These are phyloP conservation scores for Desoria tigrina DNA, from an alignment of 2,888 invertebrate genomes.

Conservation along the genomic window DNA sequence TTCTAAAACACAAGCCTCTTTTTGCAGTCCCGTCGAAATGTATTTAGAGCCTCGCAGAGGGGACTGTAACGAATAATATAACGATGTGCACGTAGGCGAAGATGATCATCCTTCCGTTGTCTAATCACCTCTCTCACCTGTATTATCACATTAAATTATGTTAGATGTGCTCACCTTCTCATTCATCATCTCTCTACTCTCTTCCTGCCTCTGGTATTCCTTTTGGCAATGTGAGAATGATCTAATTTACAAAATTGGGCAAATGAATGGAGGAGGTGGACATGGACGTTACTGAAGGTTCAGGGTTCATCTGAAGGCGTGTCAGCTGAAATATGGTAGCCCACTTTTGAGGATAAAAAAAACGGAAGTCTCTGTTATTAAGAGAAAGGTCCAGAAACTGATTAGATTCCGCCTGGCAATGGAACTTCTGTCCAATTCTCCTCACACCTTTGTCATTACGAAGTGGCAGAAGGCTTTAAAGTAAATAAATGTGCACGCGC, in stretches of 20 bases:
- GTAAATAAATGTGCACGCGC: slow-evolving; percentile 15
- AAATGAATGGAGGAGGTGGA: slow-evolving; percentile 4
- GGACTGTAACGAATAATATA: slow-evolving; percentile 28
- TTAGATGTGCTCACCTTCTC: not conserved
- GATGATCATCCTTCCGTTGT: not conserved
- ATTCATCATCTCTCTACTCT: slow-evolving; percentile 5
- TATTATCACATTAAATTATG: not conserved
- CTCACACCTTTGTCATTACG: slow-evolving; percentile 3
- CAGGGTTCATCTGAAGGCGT: slow-evolving; percentile 1
- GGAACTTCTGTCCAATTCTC: no score
- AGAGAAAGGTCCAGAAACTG: not conserved
- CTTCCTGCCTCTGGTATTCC: not conserved
- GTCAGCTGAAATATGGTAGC: slow-evolving; percentile 6
- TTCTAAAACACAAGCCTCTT: not conserved
- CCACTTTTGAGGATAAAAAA: not conserved
- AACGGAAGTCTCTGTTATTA: not conserved
- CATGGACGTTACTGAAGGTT: not conserved
- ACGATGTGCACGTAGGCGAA: slow-evolving; percentile 29
- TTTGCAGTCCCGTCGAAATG: not conserved
- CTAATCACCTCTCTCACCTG: no score
- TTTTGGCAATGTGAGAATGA: not conserved
- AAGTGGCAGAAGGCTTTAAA: slow-evolving; percentile 2
- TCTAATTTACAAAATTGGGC: slow-evolving; percentile 1
- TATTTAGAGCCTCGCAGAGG: slow-evolving; percentile 9
- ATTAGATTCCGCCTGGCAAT: not conserved